A percentile compares a stretch with the other conserved stretches of the same genome.
These are phyloP conservation scores for Ptiloglossa arizonensis DNA, from an alignment of 1,140 invertebrate species.

Conservation along the genomic window DNA sequence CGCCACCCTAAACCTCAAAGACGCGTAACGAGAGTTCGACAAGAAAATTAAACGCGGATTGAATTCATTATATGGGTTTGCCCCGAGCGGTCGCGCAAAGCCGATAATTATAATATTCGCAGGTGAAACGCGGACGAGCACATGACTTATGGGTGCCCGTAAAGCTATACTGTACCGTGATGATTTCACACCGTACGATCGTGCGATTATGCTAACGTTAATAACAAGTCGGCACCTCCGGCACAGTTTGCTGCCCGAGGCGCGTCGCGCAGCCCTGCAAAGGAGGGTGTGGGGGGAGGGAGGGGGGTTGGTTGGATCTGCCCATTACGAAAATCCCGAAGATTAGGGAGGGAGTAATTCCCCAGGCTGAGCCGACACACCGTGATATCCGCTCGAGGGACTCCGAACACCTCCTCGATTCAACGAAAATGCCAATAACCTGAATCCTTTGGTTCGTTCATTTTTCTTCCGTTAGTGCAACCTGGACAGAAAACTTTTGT, in stretches of 20 bases:
- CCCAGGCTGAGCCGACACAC: not conserved
- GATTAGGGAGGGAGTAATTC: conserved; percentile 56
- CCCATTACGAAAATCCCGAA: conserved; percentile 48
- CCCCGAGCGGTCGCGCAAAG: not conserved
- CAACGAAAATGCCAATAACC: conserved; percentile 1
- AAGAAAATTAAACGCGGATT: conserved; percentile 4
- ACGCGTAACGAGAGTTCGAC: too few relatives aligned
- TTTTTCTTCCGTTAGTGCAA: not conserved
- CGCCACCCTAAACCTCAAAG: too few relatives aligned
- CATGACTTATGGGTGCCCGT: conserved; percentile 38
- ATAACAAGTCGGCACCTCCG: conserved; percentile 71
- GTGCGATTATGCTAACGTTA: conserved; percentile 69
- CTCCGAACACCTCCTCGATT: not conserved
- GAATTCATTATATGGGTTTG: conserved; percentile 1
- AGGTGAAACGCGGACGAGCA: not conserved
- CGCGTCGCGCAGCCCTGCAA: conserved; percentile 17
- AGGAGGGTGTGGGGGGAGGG: too few relatives aligned
- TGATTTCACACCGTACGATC: conserved; percentile 60
- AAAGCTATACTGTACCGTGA: not conserved
- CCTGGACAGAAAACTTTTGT: too few relatives aligned
- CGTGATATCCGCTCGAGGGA: not conserved
- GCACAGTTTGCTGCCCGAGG: conserved; percentile 36
- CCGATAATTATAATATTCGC: conserved; percentile 43
- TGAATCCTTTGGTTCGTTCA: not conserved
- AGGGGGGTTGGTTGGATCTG: too few relatives aligned